Evolutionary conservation across 2,113 vertebrate genomes (phyloP).

Genomic region (Eudyptes chrysolophus): DNA sequence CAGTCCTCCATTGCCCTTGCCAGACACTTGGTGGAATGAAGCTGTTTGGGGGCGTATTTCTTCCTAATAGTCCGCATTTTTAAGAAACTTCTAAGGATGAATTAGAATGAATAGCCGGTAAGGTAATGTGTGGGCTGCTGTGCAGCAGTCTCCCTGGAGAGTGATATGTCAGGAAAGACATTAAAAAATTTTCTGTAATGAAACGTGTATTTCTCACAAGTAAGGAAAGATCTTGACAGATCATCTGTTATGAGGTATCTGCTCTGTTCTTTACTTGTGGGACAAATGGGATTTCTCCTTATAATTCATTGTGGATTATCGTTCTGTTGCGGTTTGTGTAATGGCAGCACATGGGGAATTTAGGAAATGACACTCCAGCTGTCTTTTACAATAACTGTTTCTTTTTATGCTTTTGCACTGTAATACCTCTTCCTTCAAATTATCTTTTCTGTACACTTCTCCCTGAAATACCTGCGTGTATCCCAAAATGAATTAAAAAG

Average conservation of each 20-base stretch:
- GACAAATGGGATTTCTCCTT: conserved; percentile 19
- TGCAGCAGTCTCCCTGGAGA: neutral
- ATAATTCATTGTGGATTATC: conserved; percentile 19
- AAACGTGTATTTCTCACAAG: neutral
- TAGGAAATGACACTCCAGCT: conserved; percentile 46
- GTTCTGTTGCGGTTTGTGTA: neutral
- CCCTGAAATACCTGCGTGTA: neutral
- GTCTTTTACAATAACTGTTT: conserved; percentile 40
- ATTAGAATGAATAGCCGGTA: neutral
- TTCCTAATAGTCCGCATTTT: neutral
- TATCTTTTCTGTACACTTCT: neutral
- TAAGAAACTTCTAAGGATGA: neutral
- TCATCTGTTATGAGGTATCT: neutral
- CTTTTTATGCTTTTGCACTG: neutral
- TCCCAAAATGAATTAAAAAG: neutral
- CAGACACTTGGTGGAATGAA: neutral
- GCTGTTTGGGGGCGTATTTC: neutral
- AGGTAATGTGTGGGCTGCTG: conserved; percentile 3
- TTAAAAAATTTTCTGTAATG: neutral
- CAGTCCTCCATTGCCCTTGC: neutral
- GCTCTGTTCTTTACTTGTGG: neutral
- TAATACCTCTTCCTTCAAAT: conserved; percentile 20
- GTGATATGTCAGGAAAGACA: neutral
- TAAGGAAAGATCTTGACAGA: neutral
- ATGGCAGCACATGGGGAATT: conserved; percentile 18